Conservation (phyloP, 2,113 vertebrate species). For the Tychaedon coryphoeus region DNA sequence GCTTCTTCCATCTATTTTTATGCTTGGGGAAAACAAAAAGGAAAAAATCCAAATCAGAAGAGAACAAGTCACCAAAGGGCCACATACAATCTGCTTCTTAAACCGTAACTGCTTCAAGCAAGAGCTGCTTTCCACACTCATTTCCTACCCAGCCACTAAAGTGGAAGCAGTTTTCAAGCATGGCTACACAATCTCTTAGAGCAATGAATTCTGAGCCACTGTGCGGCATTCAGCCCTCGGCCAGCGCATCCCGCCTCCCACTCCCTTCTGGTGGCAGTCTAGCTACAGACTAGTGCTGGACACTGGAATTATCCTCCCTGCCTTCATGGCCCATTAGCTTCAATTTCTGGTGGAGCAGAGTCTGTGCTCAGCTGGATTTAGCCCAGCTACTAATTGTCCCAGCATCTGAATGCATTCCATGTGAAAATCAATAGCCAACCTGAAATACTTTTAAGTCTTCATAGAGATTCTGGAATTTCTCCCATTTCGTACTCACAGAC, state of each 20-base stretch:
- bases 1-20: not conserved
- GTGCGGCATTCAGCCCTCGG: not conserved
- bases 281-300: not conserved
- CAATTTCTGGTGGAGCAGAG: not conserved
- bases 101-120: not conserved
- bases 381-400: not conserved
- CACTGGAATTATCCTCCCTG: not conserved
- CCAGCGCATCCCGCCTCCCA: not conserved
- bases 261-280: not conserved
- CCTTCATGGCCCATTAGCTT: not conserved
- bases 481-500: not conserved
- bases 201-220: fast-evolving
- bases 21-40: not conserved
- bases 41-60: not conserved
- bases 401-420: not conserved
- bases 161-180: not conserved
- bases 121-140: not conserved
- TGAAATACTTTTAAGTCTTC: not conserved
- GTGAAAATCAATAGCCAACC: not conserved
- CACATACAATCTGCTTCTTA: not conserved
- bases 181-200: not conserved
- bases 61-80: not conserved
- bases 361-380: not conserved
- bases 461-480: not conserved
- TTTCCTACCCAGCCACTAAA: not conserved